Base-by-base conservation (phyloP, 2,888 invertebrate species). In the Hyles lineata region DNA sequence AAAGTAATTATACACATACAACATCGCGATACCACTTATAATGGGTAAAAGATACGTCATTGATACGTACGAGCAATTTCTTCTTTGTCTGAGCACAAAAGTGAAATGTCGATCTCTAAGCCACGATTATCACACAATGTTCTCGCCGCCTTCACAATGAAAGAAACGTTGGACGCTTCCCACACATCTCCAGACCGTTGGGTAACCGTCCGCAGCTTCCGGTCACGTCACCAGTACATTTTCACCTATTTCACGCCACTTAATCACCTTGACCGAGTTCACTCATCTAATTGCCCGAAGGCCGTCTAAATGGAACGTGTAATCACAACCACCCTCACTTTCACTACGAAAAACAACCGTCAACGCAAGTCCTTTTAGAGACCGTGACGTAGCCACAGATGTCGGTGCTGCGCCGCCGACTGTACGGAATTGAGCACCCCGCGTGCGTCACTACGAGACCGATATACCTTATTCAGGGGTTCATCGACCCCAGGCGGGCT, bases 41-140 rank as follows among this genome's bases (percentile, higher is more conserved):
- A 76, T 75, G 74, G 55, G 63, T 74, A 74, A 74, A 73, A 75
- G 52, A 74, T 73, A 70, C 73, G 76, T 74, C 55, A 73, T 6
- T 76, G 76, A 77, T 79, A 82, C 78, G 69, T 74, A 82, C 74
- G 15, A 61, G 60, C 70, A 71, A 75, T 75, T 73, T 74, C 71
- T 71, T 29, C 72, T 72, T 63, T 72, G 55, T 25, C 82, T 82
- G 78, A 80, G 80, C 85, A 85, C 87, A 89, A 89, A 91, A 91
- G 92, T 90, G 92, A 93, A 92, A 92, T 89, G 88, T 85, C 78
- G 87, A 90, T 91, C 88, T 91, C 89, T 82, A 84, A 82, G 76
- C 19, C 55, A n/a, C 82, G 87, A 92, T 90, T 90, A 87, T 80
- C 87, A 89, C 87, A 89, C 87, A 89, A 85, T 85, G 83, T 82